These are phyloP conservation scores for Galleria mellonella DNA, from an alignment of 1,140 invertebrate genomes.

Conservation along the genomic window DNA sequence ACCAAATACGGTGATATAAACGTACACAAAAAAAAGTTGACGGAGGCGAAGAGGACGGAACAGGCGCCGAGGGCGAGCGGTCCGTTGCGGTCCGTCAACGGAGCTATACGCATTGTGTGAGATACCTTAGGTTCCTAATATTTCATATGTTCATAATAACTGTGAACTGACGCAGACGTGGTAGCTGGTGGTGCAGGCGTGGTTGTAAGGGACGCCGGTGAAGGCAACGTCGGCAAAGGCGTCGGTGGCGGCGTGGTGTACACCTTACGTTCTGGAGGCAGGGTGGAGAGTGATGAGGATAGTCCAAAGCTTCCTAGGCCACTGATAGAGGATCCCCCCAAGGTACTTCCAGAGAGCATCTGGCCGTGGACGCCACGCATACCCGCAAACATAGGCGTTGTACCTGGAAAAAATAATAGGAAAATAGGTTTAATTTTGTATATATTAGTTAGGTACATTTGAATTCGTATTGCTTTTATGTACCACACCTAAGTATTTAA, in stretches of 20 bases:
- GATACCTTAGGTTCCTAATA: background rate
- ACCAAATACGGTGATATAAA: no score
- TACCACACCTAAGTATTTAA: no score
- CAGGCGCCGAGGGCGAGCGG: no score
- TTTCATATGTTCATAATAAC: slow-evolving; percentile 36
- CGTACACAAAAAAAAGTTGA: no score
- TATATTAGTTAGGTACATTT: no score
- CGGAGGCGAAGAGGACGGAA: no score
- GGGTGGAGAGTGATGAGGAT: slow-evolving; percentile 31
- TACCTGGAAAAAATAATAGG: slow-evolving; percentile 29
- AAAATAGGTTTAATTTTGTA: no score
- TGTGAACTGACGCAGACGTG: slow-evolving; percentile 29
- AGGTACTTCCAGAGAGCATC: slow-evolving; percentile 42
- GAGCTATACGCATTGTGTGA: background rate
- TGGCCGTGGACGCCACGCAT: slow-evolving; percentile 56
- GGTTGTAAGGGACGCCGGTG: slow-evolving; percentile 18
- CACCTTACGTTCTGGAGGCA: slow-evolving; percentile 42
- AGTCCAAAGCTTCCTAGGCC: slow-evolving; percentile 43
- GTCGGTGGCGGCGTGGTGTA: slow-evolving; percentile 37
- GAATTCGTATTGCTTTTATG: no score
- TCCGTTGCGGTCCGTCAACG: no score
- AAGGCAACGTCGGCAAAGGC: slow-evolving; percentile 34
- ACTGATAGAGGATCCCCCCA: slow-evolving; percentile 32
- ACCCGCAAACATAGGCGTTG: slow-evolving; percentile 49
- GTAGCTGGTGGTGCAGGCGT: slow-evolving; percentile 25